A percentile compares a stretch with the other conserved stretches of the same genome.
Conservation (phyloP, 2,113 vertebrate genomes). For the Vulpes lagopus region DNA sequence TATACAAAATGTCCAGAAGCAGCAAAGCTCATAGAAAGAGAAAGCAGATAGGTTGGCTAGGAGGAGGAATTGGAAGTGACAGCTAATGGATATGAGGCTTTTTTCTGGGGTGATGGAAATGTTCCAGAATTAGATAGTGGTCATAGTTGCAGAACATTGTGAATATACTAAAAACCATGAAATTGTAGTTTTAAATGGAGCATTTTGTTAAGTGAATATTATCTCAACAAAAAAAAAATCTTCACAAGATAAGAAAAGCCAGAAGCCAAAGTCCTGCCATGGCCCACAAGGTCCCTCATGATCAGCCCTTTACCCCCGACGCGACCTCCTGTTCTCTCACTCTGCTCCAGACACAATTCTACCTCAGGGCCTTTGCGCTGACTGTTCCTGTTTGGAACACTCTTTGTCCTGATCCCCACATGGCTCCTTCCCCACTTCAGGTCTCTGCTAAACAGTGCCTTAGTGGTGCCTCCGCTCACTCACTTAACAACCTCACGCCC, state of each 20-base stretch:
- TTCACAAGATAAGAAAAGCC: background rate
- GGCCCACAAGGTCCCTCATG: background rate
- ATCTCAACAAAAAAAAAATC: background rate
- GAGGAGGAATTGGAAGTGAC: background rate
- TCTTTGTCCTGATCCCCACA: background rate
- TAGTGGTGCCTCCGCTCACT: background rate
- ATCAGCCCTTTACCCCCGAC: background rate
- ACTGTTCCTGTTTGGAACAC: background rate
- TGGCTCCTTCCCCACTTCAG: background rate
- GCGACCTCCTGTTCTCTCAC: background rate
- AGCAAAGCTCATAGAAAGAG: background rate
- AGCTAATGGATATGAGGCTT: background rate
- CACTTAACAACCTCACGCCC: background rate
- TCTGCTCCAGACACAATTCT: background rate
- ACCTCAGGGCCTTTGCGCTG: background rate
- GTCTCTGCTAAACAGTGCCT: background rate
- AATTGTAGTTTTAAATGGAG: background rate
- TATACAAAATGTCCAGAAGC: background rate
- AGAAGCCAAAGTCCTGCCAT: background rate
- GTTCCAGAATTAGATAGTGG: conserved; percentile 29
- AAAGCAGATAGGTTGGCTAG: background rate
- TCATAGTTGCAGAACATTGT: background rate
- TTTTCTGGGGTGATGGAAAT: background rate
- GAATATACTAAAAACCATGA: background rate
- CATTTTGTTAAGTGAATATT: background rate